phyloP scores from a whole-genome alignment of 2,113 vertebrate genomes.

The Phylloscopus trochiloides region DNA sequence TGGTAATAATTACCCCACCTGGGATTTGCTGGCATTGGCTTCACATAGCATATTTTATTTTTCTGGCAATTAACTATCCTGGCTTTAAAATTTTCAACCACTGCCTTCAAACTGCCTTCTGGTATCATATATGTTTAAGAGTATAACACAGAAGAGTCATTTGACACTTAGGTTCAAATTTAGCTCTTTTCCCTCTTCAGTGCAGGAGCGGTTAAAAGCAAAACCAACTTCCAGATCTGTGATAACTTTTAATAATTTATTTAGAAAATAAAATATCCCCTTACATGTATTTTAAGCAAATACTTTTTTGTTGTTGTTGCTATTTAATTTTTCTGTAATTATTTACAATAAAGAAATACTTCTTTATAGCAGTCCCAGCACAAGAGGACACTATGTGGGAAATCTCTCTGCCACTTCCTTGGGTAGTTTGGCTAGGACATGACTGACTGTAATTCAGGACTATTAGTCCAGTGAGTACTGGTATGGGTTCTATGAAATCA shows the following conservation, averaged over 20 bases:
- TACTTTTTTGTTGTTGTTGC: background rate
- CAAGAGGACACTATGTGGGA: background rate
- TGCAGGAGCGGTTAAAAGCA: background rate
- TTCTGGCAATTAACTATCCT: background rate
- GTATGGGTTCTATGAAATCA: background rate
- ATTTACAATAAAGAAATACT: background rate
- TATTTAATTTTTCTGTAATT: background rate
- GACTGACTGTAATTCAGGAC: background rate
- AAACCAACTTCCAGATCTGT: background rate
- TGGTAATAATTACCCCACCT: background rate
- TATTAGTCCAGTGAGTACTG: background rate
- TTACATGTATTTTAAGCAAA: background rate
- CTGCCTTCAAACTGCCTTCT: background rate
- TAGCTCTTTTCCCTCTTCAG: background rate
- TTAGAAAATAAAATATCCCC: background rate
- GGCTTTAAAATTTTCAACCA: background rate
- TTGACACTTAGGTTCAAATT: background rate
- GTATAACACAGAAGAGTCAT: background rate
- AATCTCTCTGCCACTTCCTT: background rate
- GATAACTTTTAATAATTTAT: background rate
- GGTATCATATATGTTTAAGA: fast-evolving
- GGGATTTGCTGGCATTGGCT: background rate
- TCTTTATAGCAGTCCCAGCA: background rate
- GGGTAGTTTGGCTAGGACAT: background rate
- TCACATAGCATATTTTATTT: background rate